Evolutionary conservation across 2,113 vertebrate genomes (phyloP), one percentile per base, ranked within the genome.

Genomic region (Pygoscelis antarcticus): DNA sequence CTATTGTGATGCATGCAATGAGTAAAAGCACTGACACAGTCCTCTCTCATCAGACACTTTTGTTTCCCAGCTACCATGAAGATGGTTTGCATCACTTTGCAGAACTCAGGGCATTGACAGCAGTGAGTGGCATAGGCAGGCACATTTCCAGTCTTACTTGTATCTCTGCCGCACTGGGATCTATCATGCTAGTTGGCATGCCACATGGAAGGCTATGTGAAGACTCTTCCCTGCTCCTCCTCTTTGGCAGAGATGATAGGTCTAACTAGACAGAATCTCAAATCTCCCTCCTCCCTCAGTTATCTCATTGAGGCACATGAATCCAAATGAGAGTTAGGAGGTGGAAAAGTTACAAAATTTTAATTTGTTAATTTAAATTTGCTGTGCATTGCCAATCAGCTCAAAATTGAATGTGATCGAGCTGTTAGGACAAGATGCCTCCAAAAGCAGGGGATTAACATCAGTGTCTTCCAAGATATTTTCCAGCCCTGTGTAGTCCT

Each of bases 1-100:
- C 32, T 25, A 0, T 3, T 30, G 61, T 13, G 70, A 64, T n/a
- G 44, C 30, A 27, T 1, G 13, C 10, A 6, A 21, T 7, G 20
- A 51, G n/a, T 38, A 60, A 40, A 80, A 85, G 57, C 68, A 68
- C 34, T 16, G 34, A 70, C 44, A 32, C 27, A 30, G 9, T 34
- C n/a, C 55, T 79, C 20, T 49, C 32, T 44, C 65, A 36, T 14
- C 58, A 42, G n/a, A 25, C 30, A 25, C 51, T 62, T 61, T 22
- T 58, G 47, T 79, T 58, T 80, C 61, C 51, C 80, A 84, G 79
- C 34, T 29, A n/a, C 29, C 29, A 29, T 0, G 10, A 88, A 62
- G 60, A 62, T 0, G 3, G 16, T 64, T 80, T 49, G 65, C 60
- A n/a, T 51, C 60, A 5, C 72, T 68, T 49, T 51, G 89, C 47